Percentiles rank a stretch among this genome's conserved stretches.
phyloP scores from a whole-genome alignment of 2,888 invertebrate species.

The Drosophila ezoana region DNA sequence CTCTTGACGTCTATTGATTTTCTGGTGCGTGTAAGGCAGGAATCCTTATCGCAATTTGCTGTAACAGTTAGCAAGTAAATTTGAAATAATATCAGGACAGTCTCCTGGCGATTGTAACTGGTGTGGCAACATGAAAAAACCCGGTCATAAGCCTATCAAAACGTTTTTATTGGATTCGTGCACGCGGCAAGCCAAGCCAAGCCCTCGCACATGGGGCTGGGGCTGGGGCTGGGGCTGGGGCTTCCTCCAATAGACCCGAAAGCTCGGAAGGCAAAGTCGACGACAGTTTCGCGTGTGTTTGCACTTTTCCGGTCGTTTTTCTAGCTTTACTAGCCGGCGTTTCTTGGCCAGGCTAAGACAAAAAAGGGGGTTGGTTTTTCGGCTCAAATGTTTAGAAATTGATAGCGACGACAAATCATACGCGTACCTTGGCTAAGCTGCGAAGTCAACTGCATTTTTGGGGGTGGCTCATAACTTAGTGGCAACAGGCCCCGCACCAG shows the following conservation, averaged over 20 bases:
- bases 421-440: slow-evolving; percentile 42
- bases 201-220: slow-evolving; percentile 35
- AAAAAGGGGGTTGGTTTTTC: slow-evolving; percentile 38
- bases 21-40: neutral
- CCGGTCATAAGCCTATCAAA: slow-evolving; percentile 74
- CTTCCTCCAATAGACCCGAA: neutral
- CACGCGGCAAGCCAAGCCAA: slow-evolving; percentile 66
- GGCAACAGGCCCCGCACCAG: slow-evolving; percentile 12
- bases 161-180: slow-evolving; percentile 72
- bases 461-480: slow-evolving; percentile 56
- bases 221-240: neutral
- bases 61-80: slow-evolving; percentile 65
- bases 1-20: slow-evolving; percentile 36
- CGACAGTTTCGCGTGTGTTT: slow-evolving; percentile 80
- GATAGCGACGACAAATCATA: slow-evolving; percentile 76
- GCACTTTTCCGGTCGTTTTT: slow-evolving; percentile 75
- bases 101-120: slow-evolving; percentile 31
- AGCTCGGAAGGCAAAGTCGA: slow-evolving; percentile 28
- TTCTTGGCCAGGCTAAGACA: slow-evolving; percentile 15
- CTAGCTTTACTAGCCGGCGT: slow-evolving; percentile 41
- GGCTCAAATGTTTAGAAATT: slow-evolving; percentile 60
- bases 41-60: slow-evolving; percentile 58
- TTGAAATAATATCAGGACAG: slow-evolving; percentile 62
- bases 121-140: slow-evolving; percentile 52
- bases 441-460: slow-evolving; percentile 45